These are phyloP conservation scores for Tetramorium alpestre DNA, from an alignment of 1,140 invertebrate species.

Conservation along the genomic window DNA sequence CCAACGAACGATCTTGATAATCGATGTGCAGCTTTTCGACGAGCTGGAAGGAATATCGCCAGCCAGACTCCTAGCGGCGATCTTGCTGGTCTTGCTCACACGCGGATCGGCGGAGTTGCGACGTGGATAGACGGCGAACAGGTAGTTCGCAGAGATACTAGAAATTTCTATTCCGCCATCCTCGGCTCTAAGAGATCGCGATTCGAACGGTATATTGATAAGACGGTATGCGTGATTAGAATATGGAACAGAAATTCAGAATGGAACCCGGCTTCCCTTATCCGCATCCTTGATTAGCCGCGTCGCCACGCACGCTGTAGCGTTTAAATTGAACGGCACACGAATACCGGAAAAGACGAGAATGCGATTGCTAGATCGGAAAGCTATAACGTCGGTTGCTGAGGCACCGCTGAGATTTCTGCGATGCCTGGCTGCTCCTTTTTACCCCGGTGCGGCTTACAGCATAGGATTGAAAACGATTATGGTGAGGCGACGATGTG, in stretches of 20 bases:
- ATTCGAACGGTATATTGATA: background rate
- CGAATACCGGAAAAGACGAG: constrained; percentile 51
- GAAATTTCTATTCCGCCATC: background rate
- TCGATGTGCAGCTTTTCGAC: constrained; percentile 17
- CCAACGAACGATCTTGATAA: constrained; percentile 36
- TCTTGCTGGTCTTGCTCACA: background rate
- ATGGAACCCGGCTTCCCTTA: background rate
- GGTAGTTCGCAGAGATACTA: background rate
- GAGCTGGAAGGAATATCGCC: background rate
- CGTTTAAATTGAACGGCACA: constrained; percentile 19
- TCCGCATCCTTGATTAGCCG: constrained; percentile 7
- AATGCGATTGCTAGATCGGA: constrained; percentile 39
- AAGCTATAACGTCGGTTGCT: constrained; percentile 43
- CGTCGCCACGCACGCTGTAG: background rate
- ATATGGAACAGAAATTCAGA: constrained; percentile 1
- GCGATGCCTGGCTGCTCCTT: constrained; percentile 38
- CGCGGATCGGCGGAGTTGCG: background rate
- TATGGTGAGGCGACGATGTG: constrained; percentile 23
- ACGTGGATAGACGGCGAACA: background rate
- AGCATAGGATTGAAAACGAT: constrained; percentile 48
- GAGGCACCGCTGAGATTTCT: constrained; percentile 37
- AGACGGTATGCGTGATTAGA: background rate
- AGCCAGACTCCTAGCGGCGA: background rate
- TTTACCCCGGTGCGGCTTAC: background rate
- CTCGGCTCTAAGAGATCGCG: background rate